phyloP scores from a whole-genome alignment of 30 jellyfish, hydroid and myxozoan species.

The Sanderia malayensis region DNA sequence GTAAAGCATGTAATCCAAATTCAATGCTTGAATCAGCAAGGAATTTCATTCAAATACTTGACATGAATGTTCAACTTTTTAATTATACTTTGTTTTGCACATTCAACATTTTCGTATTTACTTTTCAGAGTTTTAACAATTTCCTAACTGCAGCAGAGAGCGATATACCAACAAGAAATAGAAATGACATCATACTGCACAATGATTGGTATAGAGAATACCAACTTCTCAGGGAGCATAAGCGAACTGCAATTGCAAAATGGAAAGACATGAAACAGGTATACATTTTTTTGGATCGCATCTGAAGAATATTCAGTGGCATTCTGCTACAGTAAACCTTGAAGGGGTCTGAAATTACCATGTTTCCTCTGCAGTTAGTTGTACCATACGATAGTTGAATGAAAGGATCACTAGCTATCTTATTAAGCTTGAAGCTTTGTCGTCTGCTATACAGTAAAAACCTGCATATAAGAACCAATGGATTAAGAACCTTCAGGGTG shows the following conservation, averaged over 20 bases:
- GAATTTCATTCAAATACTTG: too few relatives aligned
- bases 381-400: background rate
- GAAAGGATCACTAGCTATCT: background rate
- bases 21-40: too few relatives aligned
- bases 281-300: background rate
- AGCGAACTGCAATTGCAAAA: conserved; percentile 67
- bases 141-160: conserved; percentile 58
- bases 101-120: too few relatives aligned
- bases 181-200: conserved; percentile 78
- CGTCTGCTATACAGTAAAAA: too few relatives aligned
- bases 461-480: too few relatives aligned
- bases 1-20: too few relatives aligned
- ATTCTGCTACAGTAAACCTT: background rate
- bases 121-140: conserved; percentile 14
- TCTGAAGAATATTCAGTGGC: background rate
- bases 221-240: conserved; percentile 56
- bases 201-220: conserved; percentile 80
- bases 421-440: background rate
- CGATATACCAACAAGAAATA: conserved; percentile 61
- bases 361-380: background rate
- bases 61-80: too few relatives aligned
- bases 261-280: conserved; percentile 92
- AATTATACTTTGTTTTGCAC: too few relatives aligned
- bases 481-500: too few relatives aligned
- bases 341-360: background rate